Evolutionary conservation across 2,113 vertebrate species (phyloP), one percentile per base, ranked within the genome.

Genomic region (Globicephala melas): DNA sequence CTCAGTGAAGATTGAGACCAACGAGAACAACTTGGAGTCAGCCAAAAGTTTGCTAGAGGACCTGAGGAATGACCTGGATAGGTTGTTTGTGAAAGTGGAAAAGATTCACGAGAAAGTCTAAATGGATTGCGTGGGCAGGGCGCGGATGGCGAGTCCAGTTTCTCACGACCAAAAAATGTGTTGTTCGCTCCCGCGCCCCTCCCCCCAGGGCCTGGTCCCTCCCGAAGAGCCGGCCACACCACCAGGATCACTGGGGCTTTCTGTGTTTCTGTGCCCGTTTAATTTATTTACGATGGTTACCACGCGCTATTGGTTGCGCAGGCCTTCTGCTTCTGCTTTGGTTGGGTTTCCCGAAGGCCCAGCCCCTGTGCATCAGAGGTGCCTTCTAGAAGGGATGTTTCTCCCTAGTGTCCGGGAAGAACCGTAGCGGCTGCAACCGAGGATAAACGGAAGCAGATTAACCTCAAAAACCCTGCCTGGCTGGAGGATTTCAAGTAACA

Each of bases 1-100:
- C 98, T 99, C 99, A 0, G 99, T 98, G 87, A 99, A 99, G 98
- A 98, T 99, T 6, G 99, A 99, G 95, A 98, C 98, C 60, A 99
- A 99, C 2, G 99, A 99, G 92, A 97, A 99, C 90, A 99, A 98
- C 25, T 97, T 99, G 50, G 96, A 98, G 26, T 98, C 98, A 2
- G 97, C 99, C 15, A 99, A 99, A 97, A 98, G 98, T 36, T 97
- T 98, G 8, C 96, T 99, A 87, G 98, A 99, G 86, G 98, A 99
- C 80, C 98, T 99, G 94, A 98, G 98, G 60, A 98, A 94, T 73
- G 99, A 99, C 83, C 98, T 99, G 88, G 98, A 99, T 58, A 98
- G 98, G 86, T 95, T 99, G 91, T 98, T 99, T 67, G 93, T 98
- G 76, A 98, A 98, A 89, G 97, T 99, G 0, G 98, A 98, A 94